phyloP scores from a whole-genome alignment of 2,113 vertebrate genomes.

The Porphyrio hochstetteri region DNA sequence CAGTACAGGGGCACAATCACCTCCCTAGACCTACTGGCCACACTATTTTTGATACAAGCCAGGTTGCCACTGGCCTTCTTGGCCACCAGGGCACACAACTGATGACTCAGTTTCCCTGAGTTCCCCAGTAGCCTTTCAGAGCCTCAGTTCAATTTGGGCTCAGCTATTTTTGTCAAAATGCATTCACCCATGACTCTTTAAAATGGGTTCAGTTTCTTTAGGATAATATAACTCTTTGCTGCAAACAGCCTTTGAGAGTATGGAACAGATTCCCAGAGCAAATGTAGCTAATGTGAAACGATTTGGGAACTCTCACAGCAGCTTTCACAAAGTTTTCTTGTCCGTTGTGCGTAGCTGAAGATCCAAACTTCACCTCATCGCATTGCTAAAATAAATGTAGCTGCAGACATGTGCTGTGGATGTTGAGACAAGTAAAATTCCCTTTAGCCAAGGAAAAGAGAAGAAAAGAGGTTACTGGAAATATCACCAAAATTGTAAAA shows the following conservation, averaged over 20 bases:
- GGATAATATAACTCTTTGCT: neutral
- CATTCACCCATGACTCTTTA: neutral
- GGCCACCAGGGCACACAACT: no score
- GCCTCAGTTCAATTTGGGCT: neutral
- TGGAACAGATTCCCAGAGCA: neutral
- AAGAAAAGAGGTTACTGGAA: neutral
- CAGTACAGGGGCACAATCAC: no score
- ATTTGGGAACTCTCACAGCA: neutral
- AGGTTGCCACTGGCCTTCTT: no score
- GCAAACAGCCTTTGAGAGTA: neutral
- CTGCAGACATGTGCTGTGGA: neutral
- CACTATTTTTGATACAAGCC: no score
- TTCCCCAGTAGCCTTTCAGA: neutral
- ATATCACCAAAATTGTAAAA: neutral
- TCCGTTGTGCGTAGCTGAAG: neutral
- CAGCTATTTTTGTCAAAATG: neutral
- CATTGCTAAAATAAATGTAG: neutral
- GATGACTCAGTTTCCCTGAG: neutral
- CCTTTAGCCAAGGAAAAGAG: neutral
- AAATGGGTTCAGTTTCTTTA: neutral
- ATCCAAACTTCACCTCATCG: neutral
- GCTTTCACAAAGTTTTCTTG: neutral
- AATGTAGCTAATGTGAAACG: neutral
- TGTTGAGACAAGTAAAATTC: neutral
- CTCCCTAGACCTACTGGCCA: no score